These are phyloP conservation scores for Synanthedon andrenaeformis DNA, from an alignment of 2,888 invertebrate genomes.

Conservation along the genomic window DNA sequence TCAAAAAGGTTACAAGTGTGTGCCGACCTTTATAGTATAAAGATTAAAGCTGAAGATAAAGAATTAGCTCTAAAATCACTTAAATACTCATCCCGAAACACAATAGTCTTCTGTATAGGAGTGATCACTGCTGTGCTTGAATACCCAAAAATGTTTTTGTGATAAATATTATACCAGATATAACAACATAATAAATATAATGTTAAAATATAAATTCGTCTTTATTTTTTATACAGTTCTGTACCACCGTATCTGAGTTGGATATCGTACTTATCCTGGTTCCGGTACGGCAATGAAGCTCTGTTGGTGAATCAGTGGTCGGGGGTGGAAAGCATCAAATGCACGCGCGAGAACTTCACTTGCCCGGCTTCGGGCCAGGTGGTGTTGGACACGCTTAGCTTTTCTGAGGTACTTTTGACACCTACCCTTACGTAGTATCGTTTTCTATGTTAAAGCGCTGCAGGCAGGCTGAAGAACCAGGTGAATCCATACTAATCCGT, in stretches of 20 bases:
- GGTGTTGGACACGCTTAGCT: conserved; percentile 83
- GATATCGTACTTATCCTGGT: conserved; percentile 92
- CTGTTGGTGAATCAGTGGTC: conserved; percentile 91
- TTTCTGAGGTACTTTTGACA: conserved; percentile 71
- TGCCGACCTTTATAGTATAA: too few relatives aligned
- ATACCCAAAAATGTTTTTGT: too few relatives aligned
- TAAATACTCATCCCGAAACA: too few relatives aligned
- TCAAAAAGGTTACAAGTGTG: too few relatives aligned
- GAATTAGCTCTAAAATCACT: too few relatives aligned
- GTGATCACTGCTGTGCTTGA: too few relatives aligned
- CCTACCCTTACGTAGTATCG: too few relatives aligned
- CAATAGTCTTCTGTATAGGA: too few relatives aligned
- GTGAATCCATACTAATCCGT: background rate
- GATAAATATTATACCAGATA: too few relatives aligned
- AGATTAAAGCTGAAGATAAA: too few relatives aligned
- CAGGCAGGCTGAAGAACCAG: background rate
- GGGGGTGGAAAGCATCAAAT: conserved; percentile 80
- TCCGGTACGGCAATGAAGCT: conserved; percentile 91
- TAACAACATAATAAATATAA: too few relatives aligned
- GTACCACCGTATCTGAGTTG: conserved; percentile 87
- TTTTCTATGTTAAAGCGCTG: background rate
- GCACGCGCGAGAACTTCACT: conserved; percentile 78
- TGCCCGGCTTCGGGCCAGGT: conserved; percentile 84
- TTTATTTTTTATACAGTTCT: conserved; percentile 66
- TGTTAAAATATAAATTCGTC: too few relatives aligned